Evolutionary conservation across 2,888 invertebrate species (phyloP).

Genomic region (Hemithea aestivaria): DNA sequence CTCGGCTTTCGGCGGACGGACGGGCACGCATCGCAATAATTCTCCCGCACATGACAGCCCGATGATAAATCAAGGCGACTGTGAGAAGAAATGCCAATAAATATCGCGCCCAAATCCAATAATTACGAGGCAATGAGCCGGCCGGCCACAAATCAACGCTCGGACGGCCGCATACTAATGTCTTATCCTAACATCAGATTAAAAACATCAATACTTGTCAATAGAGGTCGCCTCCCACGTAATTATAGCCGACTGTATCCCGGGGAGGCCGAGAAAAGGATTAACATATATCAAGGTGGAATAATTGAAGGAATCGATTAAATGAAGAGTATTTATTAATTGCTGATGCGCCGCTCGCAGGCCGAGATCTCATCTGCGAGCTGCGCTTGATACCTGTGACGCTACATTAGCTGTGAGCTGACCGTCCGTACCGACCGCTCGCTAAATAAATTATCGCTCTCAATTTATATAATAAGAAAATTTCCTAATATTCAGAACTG

Average conservation of each 20-base stretch:
- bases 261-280: conserved; percentile 69
- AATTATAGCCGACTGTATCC: conserved; percentile 77
- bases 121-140: conserved; percentile 75
- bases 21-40: conserved; percentile 55
- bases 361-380: conserved; percentile 50
- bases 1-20: conserved; percentile 38
- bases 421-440: conserved; percentile 27
- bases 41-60: conserved; percentile 56
- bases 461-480: neutral
- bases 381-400: conserved; percentile 45
- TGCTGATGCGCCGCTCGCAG: conserved; percentile 66
- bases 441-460: conserved; percentile 28
- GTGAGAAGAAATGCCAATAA: conserved; percentile 73
- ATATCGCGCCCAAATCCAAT: conserved; percentile 75
- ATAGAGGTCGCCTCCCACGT: conserved; percentile 77
- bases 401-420: conserved; percentile 36
- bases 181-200: conserved; percentile 78
- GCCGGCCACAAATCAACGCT: conserved; percentile 70
- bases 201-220: conserved; percentile 79
- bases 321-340: conserved; percentile 78
- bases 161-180: conserved; percentile 72
- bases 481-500: conserved; percentile 17
- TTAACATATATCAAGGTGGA: conserved; percentile 76
- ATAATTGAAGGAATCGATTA: conserved; percentile 79
- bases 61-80: conserved; percentile 70